Evolutionary conservation across 2,113 vertebrate species (phyloP), one percentile per base, ranked within the genome.

Genomic region (Phyllopteryx taeniolatus): DNA sequence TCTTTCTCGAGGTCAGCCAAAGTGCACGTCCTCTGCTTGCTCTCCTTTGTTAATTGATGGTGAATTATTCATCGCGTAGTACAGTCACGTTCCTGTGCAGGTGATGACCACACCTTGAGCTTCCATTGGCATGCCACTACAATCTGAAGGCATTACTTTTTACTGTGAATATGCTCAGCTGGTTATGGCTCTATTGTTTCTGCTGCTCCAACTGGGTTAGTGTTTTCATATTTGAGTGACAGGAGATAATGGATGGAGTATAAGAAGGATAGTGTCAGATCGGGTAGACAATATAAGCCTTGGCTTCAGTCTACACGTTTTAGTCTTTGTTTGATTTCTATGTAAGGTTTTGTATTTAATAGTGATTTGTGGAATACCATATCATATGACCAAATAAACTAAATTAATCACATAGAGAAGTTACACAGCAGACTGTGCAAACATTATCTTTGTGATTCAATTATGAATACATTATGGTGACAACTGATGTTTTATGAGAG

Each of bases 71-170:
- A 87, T 83, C 83, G 83, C 74, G 57, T 77, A 43, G 71, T 9
- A 27, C 65, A 67, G 88, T 91, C 91, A 92, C 89, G 85, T 93
- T 93, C 70, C 79, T 10, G 77, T 53, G 76, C 89, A 87, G 85
- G 89, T 90, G 91, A 90, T 66, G 73, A 71, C 9, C 39, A 60
- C 80, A 73, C 20, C 80, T 75, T 47, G 70, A 53, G 14, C 20
- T 65, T 35, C 63, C 1, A 27, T 73, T 53, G 60, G 69, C 82
- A 78, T 72, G 75, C 64, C 59, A 59, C 20, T 70, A 47, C 62
- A 35, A 62, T 47, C 66, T 71, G 68, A 67, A 39, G 39, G 8
- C 31, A n/a, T 46, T 62, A 72, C 33, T 64, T 10, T 10, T n/a
- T 9, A 59, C n/a, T 27, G n/a, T 17, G 19, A 73, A 77, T 22